These are phyloP conservation scores for Cygnus atratus DNA, from an alignment of 2,113 vertebrate genomes.

Conservation along the genomic window DNA sequence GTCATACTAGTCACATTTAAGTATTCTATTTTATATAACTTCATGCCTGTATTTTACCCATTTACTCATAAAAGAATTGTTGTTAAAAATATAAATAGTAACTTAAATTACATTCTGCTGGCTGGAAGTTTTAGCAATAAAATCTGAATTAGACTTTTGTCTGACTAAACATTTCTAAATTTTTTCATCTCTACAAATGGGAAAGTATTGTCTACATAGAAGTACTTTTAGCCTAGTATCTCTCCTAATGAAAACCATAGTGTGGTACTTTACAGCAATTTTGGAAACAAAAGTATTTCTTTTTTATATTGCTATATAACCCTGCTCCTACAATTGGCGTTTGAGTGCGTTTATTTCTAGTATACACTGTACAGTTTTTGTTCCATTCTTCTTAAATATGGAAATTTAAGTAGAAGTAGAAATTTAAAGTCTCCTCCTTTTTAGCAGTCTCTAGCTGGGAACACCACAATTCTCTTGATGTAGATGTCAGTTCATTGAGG, in stretches of 20 bases:
- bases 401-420: not conserved
- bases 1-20: not conserved
- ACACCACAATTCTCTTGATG: not conserved
- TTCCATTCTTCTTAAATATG: not conserved
- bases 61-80: not conserved
- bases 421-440: not conserved
- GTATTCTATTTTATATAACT: not conserved
- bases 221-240: not conserved
- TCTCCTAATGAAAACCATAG: not conserved
- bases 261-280: not conserved
- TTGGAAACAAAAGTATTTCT: not conserved
- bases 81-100: not conserved
- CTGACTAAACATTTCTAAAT: not conserved
- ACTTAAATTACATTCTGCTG: not conserved
- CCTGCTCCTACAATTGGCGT: not conserved
- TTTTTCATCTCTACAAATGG: not conserved
- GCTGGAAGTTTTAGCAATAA: not conserved
- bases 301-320: not conserved
- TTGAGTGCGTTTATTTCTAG: not conserved
- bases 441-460: not conserved
- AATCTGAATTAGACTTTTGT: not conserved
- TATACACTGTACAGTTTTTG: not conserved
- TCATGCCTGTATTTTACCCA: not conserved
- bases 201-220: not conserved
- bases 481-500: not conserved